phyloP scores from a whole-genome alignment of 2,888 invertebrate genomes.

The Parnassius glacialis region DNA sequence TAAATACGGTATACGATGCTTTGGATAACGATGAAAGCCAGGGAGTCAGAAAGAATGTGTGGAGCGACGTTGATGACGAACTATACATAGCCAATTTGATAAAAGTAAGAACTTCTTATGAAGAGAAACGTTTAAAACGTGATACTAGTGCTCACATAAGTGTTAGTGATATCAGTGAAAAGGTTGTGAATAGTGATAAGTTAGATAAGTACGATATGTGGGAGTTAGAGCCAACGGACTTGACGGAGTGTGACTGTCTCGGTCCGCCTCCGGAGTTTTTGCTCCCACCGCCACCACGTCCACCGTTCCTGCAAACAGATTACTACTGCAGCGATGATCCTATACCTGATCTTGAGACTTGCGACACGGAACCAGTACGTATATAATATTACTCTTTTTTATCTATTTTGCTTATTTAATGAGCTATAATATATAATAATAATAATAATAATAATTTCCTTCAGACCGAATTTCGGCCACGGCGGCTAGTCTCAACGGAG shows the following conservation, averaged over 20 bases:
- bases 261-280: conserved; percentile 88
- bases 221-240: conserved; percentile 86
- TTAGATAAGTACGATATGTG: conserved; percentile 83
- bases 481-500: too few relatives aligned
- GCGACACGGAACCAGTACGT: conserved; percentile 89
- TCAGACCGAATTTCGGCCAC: too few relatives aligned
- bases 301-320: conserved; percentile 85
- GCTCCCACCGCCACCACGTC: conserved; percentile 87
- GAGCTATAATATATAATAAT: too few relatives aligned
- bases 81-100: conserved; percentile 75
- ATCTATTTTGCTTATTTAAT: too few relatives aligned
- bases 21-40: conserved; percentile 56
- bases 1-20: conserved; percentile 41
- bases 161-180: conserved; percentile 74
- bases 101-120: conserved; percentile 69
- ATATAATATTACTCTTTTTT: not conserved
- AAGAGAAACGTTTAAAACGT: conserved; percentile 72
- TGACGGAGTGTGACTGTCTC: conserved; percentile 88
- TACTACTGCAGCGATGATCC: conserved; percentile 87
- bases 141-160: conserved; percentile 65
- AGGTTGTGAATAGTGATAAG: conserved; percentile 81
- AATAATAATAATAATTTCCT: too few relatives aligned
- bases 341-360: conserved; percentile 86
- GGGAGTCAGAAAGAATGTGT: conserved; percentile 68
- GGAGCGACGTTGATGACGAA: conserved; percentile 76